Base-by-base conservation (phyloP, 2,888 invertebrate genomes). In the Dorcus hopei region DNA sequence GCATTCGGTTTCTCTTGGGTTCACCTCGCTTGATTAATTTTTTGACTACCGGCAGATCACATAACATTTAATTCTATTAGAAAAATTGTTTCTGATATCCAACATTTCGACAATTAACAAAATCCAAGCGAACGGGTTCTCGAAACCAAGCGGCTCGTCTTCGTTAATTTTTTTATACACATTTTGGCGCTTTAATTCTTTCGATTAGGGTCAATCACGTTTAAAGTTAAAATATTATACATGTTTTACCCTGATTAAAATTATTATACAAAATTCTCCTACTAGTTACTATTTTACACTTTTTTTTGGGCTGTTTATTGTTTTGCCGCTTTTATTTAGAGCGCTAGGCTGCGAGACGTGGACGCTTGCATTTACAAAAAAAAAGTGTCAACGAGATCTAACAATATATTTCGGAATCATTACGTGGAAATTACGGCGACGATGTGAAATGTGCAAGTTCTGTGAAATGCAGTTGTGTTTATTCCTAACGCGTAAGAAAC, bases 171-270 rank as follows among this genome's bases (percentile, higher is more conserved):
- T 45, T 45, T 19, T 19, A 45, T 9, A 19, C 23, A 9, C 6
- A 14, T 14, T 11, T 45, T 45, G 19, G 23, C 19, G 16, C 23
- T 11, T 45, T 19, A 23, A 45, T 45, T 9, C 7, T 45, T 45
- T 33, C 26, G 26, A 33, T 33, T 33, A 33, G 26, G 26, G 26
- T 33, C 26, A 45, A 45, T 42, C 11, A 42, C 16, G 14, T 42
- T 14, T 42, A 14, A 52, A 49, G 38, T 57, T 58, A 58, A 56
- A 59, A 56, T 52, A 59, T 54, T 55, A 58, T 54, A 56, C 55
- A 55, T 53, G 41, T 58, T 69, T 74, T 75, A 75, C 75, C 75
- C 75, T 76, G 75, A 73, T 74, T 69, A 61, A 75, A 76, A 75
- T 76, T 75, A 76, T 75, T 75, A 74, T 70, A 70, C 66, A 70